Conservation (phyloP, 1,140 invertebrate species). For the Cylas formicarius region DNA sequence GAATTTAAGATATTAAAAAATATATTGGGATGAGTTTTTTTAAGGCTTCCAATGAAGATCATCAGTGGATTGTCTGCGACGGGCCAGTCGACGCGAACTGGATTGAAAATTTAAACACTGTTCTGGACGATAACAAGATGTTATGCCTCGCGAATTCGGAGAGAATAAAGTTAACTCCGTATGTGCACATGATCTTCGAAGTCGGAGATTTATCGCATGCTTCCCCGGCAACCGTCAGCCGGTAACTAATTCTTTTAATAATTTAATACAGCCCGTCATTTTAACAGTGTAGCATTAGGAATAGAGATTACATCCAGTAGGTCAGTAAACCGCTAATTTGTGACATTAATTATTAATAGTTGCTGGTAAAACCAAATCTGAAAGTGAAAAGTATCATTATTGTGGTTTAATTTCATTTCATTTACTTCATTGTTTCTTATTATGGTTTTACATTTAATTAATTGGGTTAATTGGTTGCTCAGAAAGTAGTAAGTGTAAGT, state of each 20-base stretch:
- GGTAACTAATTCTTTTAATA: slow-evolving; percentile 36
- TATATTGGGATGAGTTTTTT: slow-evolving; percentile 11
- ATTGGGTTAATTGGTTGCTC: too few relatives aligned
- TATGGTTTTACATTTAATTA: too few relatives aligned
- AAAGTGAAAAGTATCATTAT: too few relatives aligned
- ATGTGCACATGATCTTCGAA: slow-evolving; percentile 82
- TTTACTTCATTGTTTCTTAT: too few relatives aligned
- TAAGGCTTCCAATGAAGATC: slow-evolving; percentile 51
- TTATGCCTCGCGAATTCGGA: slow-evolving; percentile 80
- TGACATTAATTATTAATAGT: too few relatives aligned
- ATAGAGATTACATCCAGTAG: too few relatives aligned
- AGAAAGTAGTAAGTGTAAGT: too few relatives aligned
- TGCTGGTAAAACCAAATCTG: too few relatives aligned
- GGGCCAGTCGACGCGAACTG: slow-evolving; percentile 91
- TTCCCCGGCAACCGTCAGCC: slow-evolving; percentile 81
- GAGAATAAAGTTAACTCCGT: slow-evolving; percentile 78
- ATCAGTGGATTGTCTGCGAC: slow-evolving; percentile 81
- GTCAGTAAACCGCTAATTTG: too few relatives aligned
- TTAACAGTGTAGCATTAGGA: slow-evolving; percentile 4
- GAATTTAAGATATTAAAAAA: too few relatives aligned
- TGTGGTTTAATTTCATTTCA: too few relatives aligned
- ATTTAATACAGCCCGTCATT: too few relatives aligned
- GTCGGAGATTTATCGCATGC: slow-evolving; percentile 80
- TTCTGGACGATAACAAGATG: slow-evolving; percentile 92
- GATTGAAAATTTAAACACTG: slow-evolving; percentile 94